phyloP scores from a whole-genome alignment of 2,888 invertebrate genomes.

The Oasisia sp. region DNA sequence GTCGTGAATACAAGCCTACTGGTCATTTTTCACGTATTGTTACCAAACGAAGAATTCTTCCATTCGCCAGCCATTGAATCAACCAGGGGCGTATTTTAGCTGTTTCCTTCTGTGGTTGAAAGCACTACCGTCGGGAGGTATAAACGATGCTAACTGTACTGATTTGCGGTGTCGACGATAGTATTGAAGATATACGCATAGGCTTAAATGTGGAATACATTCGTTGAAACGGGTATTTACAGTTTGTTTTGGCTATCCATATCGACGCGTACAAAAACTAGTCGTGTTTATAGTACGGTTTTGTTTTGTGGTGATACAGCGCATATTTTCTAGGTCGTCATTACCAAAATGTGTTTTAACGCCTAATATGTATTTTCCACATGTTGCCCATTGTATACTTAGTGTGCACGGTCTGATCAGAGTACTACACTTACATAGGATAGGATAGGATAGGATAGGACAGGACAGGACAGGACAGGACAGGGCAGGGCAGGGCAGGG shows the following conservation, averaged over 20 bases:
- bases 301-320: no score
- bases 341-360: no score
- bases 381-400: no score
- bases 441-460: no score
- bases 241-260: neutral
- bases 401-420: no score
- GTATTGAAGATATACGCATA: neutral
- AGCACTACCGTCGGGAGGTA: neutral
- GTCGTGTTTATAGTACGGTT: neutral
- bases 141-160: neutral
- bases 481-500: no score
- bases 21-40: neutral
- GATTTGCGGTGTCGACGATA: neutral
- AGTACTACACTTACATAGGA: no score
- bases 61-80: neutral
- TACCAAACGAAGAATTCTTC: neutral
- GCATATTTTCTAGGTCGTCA: no score
- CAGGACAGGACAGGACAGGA: no score
- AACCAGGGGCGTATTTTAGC: neutral
- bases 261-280: neutral
- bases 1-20: neutral
- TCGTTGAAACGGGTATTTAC: neutral
- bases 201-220: neutral
- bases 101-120: neutral
- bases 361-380: no score